These are phyloP conservation scores for Prunella strophiata DNA, from an alignment of 2,797 vertebrate species.

Conservation along the genomic window DNA sequence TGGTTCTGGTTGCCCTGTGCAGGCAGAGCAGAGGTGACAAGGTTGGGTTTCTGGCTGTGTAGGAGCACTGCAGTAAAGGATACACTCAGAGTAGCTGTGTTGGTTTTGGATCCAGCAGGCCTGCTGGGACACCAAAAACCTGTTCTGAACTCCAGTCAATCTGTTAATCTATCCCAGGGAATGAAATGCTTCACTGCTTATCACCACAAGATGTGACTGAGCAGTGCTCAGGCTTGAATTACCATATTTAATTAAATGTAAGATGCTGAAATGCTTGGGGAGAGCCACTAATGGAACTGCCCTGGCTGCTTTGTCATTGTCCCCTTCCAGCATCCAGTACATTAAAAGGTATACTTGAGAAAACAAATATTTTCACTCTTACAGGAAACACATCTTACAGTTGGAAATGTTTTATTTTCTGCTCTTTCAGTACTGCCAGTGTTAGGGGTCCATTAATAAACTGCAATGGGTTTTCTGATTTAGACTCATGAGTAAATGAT, in stretches of 20 bases:
- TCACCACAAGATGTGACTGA: not conserved
- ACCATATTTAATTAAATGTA: conserved; percentile 70
- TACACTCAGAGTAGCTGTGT: not conserved
- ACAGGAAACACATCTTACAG: not conserved
- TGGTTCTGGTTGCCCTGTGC: not conserved
- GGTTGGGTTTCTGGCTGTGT: not conserved
- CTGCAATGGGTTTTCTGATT: not conserved
- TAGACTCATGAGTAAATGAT: not conserved
- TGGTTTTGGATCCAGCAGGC: conserved; percentile 28
- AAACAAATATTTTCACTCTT: not conserved
- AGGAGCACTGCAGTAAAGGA: not conserved
- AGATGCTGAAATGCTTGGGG: conserved; percentile 25
- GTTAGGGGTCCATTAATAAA: not conserved
- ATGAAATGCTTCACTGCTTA: conserved; percentile 45
- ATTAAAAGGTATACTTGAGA: not conserved
- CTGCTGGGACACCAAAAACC: conserved; percentile 40
- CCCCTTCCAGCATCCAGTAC: not conserved
- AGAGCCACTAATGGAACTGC: conserved; percentile 43
- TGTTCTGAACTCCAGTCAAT: conserved; percentile 49
- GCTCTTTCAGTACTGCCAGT: not conserved
- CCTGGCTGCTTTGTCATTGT: not conserved
- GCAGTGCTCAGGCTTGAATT: conserved; percentile 25
- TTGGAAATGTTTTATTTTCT: not conserved
- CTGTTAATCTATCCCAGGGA: conserved; percentile 41
- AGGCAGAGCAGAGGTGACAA: not conserved